These are phyloP conservation scores for Calyptomena viridis DNA, from an alignment of 2,113 vertebrate species.

Conservation along the genomic window DNA sequence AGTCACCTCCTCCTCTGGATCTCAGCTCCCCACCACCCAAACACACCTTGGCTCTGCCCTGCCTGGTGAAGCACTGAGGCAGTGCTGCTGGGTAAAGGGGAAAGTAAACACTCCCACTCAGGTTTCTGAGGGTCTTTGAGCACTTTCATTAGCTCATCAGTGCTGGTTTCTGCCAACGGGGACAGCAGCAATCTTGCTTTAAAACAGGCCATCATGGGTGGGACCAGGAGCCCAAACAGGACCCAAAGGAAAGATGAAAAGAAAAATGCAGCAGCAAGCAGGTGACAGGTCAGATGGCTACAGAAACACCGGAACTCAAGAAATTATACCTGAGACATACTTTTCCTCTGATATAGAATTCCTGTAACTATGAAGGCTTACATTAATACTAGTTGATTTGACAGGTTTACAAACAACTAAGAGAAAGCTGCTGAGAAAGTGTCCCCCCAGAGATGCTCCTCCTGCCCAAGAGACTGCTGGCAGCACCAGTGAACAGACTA, in stretches of 20 bases:
- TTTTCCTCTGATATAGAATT: neutral
- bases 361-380: neutral
- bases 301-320: neutral
- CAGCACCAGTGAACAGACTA: fast-evolving
- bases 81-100: neutral
- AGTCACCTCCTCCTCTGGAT: neutral
- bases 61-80: neutral
- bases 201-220: neutral
- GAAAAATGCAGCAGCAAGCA: neutral
- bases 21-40: neutral
- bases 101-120: neutral
- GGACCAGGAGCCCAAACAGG: neutral
- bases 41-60: neutral
- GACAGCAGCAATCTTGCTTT: neutral
- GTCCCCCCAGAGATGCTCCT: neutral
- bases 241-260: fast-evolving
- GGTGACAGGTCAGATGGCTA: neutral
- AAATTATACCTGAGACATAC: neutral
- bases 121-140: fast-evolving
- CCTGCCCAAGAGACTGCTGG: neutral
- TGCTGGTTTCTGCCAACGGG: neutral
- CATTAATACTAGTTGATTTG: neutral
- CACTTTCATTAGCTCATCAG: neutral
- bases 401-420: neutral
- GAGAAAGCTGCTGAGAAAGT: neutral